Evolutionary conservation across 2,797 vertebrate species (phyloP).

Genomic region (Gorsachius magnificus): DNA sequence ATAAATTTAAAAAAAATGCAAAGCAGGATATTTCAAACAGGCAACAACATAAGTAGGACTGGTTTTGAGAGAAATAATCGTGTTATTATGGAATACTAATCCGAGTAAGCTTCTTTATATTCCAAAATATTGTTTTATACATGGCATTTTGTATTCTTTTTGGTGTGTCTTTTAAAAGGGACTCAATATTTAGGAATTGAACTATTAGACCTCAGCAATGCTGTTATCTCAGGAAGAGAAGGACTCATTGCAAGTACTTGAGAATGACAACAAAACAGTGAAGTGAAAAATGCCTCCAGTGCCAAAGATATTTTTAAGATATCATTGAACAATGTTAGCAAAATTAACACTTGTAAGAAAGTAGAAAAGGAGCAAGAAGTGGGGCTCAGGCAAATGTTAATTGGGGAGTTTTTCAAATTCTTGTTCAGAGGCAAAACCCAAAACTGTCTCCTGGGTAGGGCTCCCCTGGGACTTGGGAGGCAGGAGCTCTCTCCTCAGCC

Average conservation of each 20-base stretch:
- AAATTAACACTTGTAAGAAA: constrained; percentile 57
- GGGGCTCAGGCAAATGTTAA: constrained; percentile 17
- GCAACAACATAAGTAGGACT: constrained; percentile 42
- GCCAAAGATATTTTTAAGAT: constrained; percentile 44
- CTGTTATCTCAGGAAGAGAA: constrained; percentile 36
- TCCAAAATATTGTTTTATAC: constrained; percentile 50
- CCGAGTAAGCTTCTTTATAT: constrained; percentile 47
- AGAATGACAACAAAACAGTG: constrained; percentile 40
- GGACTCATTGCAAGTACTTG: neutral
- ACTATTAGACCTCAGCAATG: constrained; percentile 41
- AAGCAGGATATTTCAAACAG: constrained; percentile 64
- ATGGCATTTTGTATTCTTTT: constrained; percentile 42
- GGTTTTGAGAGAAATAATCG: constrained; percentile 60
- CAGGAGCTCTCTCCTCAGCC: neutral
- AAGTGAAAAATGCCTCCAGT: constrained; percentile 17
- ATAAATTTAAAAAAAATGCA: constrained; percentile 57
- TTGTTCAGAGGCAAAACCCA: neutral
- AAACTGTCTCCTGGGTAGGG: neutral
- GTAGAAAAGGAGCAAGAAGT: neutral
- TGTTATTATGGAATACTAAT: constrained; percentile 49
- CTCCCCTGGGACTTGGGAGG: neutral
- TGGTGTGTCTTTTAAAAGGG: constrained; percentile 29
- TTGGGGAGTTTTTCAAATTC: neutral
- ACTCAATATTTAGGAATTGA: constrained; percentile 24
- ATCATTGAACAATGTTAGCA: constrained; percentile 31